Base-by-base conservation (phyloP, 2,113 vertebrate species). In the Reinhardtius hippoglossoides region DNA sequence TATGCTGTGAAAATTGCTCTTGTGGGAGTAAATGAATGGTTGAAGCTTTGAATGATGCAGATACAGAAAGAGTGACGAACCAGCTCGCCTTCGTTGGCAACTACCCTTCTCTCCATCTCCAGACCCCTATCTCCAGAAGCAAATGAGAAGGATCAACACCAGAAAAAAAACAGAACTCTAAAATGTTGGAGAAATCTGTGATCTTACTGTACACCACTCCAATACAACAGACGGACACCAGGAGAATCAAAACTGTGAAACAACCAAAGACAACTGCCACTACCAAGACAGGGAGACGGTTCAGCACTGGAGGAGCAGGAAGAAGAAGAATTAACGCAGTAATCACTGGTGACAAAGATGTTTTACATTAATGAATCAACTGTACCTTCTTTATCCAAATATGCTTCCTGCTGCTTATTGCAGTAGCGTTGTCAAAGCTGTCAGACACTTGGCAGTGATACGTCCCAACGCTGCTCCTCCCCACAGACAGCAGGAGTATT, bases 391-490 rank as follows among this genome's bases (percentile, higher is more conserved):
- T 78, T 76, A 78, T 84, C 81, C 18, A 94, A 3, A 20, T 90
- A 83, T 9, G 9, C 24, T 1, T 64, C 1, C 56, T 63, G 65
- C 94, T 94, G 48, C 68, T 74, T 12, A 94, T 42, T 23, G 65
- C 1, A 1, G 50, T 92, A 74, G 55, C 63, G 71, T 71, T 85
- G 77, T 94, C 91, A 1, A 94, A 94, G 57, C 68, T 82, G 82
- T 94, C 82, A 0, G 82, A 76, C 55, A 87, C 94, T 26, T 92
- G 54, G 13, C 94, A 95, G 72, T 80, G 89, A 81, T 94, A 94
- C 1, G 74, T 67, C 27, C 94, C 94, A 1, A 78, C n/a, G 3
- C 76, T 88, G 46, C 67, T 15, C 4, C 66, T 52, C 16, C 66
- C 64, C 14, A 93, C 82, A 2, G 74, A 52, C 26, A 94, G 14